Conservation (phyloP, 2,113 vertebrate species). For the Cololabis saira region DNA sequence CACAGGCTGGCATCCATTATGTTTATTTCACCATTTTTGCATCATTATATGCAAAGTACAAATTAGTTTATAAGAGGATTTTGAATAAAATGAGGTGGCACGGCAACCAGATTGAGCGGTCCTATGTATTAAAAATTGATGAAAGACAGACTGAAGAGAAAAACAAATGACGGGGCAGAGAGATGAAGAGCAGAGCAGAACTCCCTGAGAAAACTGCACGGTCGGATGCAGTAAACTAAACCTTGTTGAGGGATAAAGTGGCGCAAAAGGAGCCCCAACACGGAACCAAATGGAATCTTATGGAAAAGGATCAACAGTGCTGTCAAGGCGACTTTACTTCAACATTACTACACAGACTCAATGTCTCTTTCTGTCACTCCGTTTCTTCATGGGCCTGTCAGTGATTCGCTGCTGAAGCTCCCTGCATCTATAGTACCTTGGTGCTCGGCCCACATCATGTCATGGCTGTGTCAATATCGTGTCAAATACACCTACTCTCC, state of each 20-base stretch:
- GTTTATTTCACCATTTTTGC: slow-evolving; percentile 36
- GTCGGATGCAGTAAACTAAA: background rate
- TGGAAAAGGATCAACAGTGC: slow-evolving; percentile 44
- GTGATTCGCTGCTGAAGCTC: slow-evolving; percentile 44
- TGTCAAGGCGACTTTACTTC: slow-evolving; percentile 65
- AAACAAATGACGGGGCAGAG: background rate
- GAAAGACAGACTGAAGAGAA: slow-evolving; percentile 20
- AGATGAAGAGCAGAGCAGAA: background rate
- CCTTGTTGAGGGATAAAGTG: background rate
- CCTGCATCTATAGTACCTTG: slow-evolving; percentile 40
- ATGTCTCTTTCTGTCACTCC: slow-evolving; percentile 40
- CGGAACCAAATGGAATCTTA: slow-evolving; percentile 8
- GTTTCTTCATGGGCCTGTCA: slow-evolving; percentile 42
- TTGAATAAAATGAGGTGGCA: slow-evolving; percentile 40
- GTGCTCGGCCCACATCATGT: slow-evolving; percentile 57
- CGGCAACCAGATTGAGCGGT: slow-evolving; percentile 23
- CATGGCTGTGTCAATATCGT: slow-evolving; percentile 63
- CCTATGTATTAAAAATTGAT: slow-evolving; percentile 30
- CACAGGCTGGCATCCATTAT: slow-evolving; percentile 17
- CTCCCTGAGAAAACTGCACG: background rate
- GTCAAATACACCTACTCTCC: slow-evolving; percentile 52
- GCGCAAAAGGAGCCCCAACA: background rate
- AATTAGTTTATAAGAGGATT: slow-evolving; percentile 52
- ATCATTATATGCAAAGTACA: slow-evolving; percentile 30
- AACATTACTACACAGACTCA: slow-evolving; percentile 55